phyloP scores from a whole-genome alignment of 2,113 vertebrate species.

The Agapornis roseicollis region DNA sequence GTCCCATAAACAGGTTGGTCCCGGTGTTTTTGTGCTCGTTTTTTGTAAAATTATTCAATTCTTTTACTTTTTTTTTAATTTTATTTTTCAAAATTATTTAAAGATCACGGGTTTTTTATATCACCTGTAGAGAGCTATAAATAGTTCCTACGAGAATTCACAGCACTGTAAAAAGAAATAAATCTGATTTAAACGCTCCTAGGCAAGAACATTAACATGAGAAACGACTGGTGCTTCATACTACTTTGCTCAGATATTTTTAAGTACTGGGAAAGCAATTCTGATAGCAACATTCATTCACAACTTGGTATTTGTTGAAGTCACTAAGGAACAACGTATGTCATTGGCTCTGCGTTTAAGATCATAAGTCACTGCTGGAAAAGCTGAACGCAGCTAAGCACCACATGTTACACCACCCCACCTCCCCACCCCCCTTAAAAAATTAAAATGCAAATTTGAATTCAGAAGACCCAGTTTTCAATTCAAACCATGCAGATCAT shows the following conservation, averaged over 20 bases:
- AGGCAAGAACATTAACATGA: background rate
- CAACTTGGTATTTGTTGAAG: conserved; percentile 18
- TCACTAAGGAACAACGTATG: background rate
- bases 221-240: background rate
- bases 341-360: background rate
- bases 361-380: background rate
- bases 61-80: background rate
- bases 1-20: background rate
- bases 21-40: background rate
- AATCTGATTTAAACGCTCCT: background rate
- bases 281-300: conserved; percentile 32
- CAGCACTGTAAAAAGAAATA: background rate
- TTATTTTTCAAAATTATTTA: background rate
- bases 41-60: background rate
- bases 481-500: background rate
- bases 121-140: background rate
- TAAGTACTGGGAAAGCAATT: background rate
- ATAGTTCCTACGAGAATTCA: background rate
- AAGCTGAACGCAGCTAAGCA: background rate
- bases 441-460: background rate
- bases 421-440: background rate
- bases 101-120: background rate
- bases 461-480: background rate
- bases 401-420: background rate
- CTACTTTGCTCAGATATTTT: conserved; percentile 15